These are phyloP conservation scores for Hyposoter didymator DNA, from an alignment of 2,888 invertebrate genomes.

Conservation along the genomic window DNA sequence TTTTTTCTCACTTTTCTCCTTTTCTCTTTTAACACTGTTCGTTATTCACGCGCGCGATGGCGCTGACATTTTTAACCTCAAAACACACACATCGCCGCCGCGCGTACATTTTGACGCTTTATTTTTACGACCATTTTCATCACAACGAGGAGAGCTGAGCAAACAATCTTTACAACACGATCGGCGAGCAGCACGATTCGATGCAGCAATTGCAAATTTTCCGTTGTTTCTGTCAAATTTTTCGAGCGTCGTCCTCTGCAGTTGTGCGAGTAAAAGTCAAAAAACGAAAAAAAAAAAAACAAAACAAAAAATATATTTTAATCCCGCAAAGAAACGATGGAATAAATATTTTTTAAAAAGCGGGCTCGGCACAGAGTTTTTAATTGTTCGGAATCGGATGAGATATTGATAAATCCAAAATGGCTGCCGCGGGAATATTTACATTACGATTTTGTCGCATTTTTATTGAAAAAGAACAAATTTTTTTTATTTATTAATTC, in stretches of 20 bases:
- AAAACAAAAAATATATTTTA: neutral
- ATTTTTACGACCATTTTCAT: neutral
- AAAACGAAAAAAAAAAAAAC: neutral
- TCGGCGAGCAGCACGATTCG: neutral
- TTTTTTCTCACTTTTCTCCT: conserved; percentile 6
- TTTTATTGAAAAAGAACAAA: conserved; percentile 16
- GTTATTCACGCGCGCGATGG: conserved; percentile 50
- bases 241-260: neutral
- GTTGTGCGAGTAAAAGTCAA: neutral
- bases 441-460: conserved; percentile 52
- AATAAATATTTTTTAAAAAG: neutral
- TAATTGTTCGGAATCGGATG: conserved; percentile 59
- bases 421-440: conserved; percentile 71
- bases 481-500: neutral
- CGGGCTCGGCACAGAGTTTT: neutral
- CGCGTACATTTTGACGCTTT: neutral
- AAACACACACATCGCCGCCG: conserved; percentile 19
- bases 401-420: conserved; percentile 75
- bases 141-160: neutral
- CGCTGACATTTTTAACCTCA: conserved; percentile 59
- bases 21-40: conserved; percentile 31
- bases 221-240: neutral
- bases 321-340: neutral
- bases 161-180: neutral
- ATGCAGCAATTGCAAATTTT: neutral